Evolutionary conservation across 1,140 invertebrate genomes (phyloP).

Genomic region (Subanguina moxae): DNA sequence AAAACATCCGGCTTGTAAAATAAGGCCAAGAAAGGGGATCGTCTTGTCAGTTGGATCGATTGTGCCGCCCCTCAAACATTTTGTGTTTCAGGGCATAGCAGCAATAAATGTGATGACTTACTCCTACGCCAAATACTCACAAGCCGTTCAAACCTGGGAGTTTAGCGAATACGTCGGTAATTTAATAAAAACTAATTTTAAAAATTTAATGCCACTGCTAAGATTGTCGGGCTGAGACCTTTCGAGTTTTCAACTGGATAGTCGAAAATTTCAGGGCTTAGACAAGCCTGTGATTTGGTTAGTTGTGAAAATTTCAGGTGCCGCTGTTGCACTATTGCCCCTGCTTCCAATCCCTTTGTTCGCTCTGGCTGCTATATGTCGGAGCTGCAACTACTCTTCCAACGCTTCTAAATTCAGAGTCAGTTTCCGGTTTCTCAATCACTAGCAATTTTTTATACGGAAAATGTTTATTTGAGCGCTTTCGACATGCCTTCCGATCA

Average conservation of each 20-base stretch:
- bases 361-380: constrained; percentile 38
- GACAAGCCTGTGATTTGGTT: too few relatives aligned
- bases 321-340: constrained; percentile 49
- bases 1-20: too few relatives aligned
- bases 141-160: constrained; percentile 45
- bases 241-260: too few relatives aligned
- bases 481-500: constrained; percentile 45
- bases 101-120: constrained; percentile 53
- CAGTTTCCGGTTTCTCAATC: background rate
- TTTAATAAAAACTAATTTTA: too few relatives aligned
- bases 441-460: background rate
- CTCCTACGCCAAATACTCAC: constrained; percentile 46
- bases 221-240: too few relatives aligned
- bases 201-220: too few relatives aligned
- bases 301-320: constrained; percentile 31
- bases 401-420: constrained; percentile 19
- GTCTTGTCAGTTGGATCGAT: too few relatives aligned
- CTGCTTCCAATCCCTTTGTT: constrained; percentile 55
- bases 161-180: constrained; percentile 37
- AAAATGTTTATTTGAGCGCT: constrained; percentile 40
- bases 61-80: too few relatives aligned
- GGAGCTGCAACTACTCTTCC: constrained; percentile 38
- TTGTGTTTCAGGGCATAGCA: constrained; percentile 38
- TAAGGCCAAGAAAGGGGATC: too few relatives aligned
- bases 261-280: too few relatives aligned